Base-by-base conservation (phyloP, 35 echinoderm and acorn worm species). In the Lytechinus variegatus region DNA sequence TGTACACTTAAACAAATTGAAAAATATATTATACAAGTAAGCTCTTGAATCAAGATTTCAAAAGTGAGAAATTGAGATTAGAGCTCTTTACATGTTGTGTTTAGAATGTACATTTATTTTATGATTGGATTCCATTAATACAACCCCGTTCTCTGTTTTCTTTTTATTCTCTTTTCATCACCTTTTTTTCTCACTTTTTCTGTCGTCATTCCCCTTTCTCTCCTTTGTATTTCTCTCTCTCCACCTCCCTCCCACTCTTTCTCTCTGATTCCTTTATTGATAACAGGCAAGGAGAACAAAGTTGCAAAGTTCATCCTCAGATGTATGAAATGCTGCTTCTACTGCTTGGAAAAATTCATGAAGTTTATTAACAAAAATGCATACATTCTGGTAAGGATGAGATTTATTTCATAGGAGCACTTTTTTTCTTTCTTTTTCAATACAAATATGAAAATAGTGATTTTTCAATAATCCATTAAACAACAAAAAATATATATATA, bases 331-430 rank as follows among this genome's bases (percentile, higher is more conserved):
- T 99, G 98, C 61, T 96, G 97, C 55, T 99, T 99, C 92, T 99
- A 95, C 93, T 99, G 98, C 86, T 87, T 99, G 91, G 98, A 99
- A 87, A 99, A 99, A 72, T 99, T 99, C 94, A 96, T 99, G 97
- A 99, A 99, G 87, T 99, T 99, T 94, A 87, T 99, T 52, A 99
- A 99, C 89, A 99, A 97, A 60, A 99, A 99, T 95, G 98, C 98
- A n/a, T 99, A 99, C 91, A 99, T 99, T 72, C 92, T 99, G 98
- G 98, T 99, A 94, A 99, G 66, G 33, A 44, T 0, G 33, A 44
- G 33, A 44, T 44, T 44, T 44, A 44, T 44, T 44, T 0, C 2
- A 44, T 44, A 44, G 33, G 33, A 44, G 33, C 33, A 44, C 33
- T 2, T 44, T 44, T 44, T 44, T 44, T 44, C 33, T 44, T 44